Conservation (phyloP, 2,113 vertebrate species). For the Chlamydotis undulata region DNA sequence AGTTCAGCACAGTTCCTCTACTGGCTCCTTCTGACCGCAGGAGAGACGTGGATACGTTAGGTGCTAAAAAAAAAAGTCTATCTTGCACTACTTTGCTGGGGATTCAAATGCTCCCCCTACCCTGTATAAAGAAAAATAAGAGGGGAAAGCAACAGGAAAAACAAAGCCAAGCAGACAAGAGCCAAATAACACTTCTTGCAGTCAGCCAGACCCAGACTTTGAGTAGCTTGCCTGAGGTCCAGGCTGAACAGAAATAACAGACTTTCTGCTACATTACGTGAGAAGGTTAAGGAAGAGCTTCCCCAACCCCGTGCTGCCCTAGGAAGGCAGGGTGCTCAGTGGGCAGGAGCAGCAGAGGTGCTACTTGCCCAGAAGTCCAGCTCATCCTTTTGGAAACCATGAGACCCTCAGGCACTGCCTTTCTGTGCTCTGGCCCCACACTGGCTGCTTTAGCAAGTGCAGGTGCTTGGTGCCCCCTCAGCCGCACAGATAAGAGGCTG, state of each 20-base stretch:
- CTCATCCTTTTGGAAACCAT: neutral
- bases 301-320: accelerated
- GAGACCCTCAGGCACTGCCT: neutral
- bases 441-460: accelerated
- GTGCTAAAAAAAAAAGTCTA: neutral
- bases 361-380: neutral
- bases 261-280: neutral
- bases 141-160: neutral
- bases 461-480: neutral
- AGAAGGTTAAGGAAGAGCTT: neutral
- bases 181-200: neutral
- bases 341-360: neutral
- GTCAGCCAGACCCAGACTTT: neutral
- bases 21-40: neutral
- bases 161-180: neutral
- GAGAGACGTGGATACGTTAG: neutral
- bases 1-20: neutral
- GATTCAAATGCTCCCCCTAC: neutral
- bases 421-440: neutral
- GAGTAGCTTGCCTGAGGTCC: neutral
- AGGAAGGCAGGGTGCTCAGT: neutral
- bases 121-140: neutral
- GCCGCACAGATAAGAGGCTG: neutral
- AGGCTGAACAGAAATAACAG: neutral
- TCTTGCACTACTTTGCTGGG: neutral